Conservation (phyloP, 2,797 vertebrate species). For the Anolis apletophallus region DNA sequence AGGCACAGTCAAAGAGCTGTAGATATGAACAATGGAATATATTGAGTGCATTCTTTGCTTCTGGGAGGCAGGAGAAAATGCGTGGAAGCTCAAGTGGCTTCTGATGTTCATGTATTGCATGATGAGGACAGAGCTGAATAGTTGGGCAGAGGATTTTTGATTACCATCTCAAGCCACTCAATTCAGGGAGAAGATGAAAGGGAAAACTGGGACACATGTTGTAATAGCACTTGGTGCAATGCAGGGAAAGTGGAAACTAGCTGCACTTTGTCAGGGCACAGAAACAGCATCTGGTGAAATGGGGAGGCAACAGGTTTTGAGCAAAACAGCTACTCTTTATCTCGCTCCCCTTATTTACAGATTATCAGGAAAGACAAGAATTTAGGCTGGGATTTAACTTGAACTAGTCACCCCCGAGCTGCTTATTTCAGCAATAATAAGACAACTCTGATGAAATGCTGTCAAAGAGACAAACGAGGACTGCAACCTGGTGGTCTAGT, state of each 20-base stretch:
- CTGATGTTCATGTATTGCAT: background rate
- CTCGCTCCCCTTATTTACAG: background rate
- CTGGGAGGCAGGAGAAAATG: background rate
- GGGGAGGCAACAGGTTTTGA: background rate
- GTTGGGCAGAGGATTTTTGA: background rate
- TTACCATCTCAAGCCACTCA: background rate
- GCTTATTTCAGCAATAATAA: slow-evolving; percentile 9
- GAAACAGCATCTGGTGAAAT: background rate
- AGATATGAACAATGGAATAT: background rate
- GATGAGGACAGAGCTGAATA: too few relatives aligned
- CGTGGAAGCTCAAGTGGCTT: background rate
- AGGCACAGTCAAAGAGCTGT: background rate
- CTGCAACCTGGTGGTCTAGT: background rate
- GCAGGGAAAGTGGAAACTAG: slow-evolving; percentile 6
- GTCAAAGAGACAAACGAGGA: slow-evolving; percentile 14
- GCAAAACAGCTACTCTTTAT: background rate
- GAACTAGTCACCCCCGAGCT: background rate
- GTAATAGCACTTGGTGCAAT: slow-evolving; percentile 4
- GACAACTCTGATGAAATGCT: slow-evolving; percentile 12
- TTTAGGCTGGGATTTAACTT: background rate
- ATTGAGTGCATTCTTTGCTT: background rate
- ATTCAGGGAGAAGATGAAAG: background rate
- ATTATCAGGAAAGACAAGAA: background rate
- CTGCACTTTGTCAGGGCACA: background rate
- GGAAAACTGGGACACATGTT: background rate